Evolutionary conservation across 2,888 invertebrate genomes (phyloP).

Genomic region (Apodemia duryi): DNA sequence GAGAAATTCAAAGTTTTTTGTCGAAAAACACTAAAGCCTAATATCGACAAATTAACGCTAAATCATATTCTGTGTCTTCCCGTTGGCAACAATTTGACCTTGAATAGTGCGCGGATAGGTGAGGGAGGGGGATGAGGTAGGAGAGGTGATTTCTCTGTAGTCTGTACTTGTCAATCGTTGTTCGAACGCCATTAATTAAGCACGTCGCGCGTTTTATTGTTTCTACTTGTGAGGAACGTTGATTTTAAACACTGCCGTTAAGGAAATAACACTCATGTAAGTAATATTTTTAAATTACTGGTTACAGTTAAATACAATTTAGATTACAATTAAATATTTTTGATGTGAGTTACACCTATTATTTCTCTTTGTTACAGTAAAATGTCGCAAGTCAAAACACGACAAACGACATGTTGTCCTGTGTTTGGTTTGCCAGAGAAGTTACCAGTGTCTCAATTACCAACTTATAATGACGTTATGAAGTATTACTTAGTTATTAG

Average conservation of each 20-base stretch:
- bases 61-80: neutral
- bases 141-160: neutral
- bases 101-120: neutral
- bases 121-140: neutral
- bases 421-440: slow-evolving; percentile 2
- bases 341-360: neutral
- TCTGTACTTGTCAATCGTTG: neutral
- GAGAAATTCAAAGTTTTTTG: neutral
- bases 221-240: neutral
- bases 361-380: neutral
- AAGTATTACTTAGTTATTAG: neutral
- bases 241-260: neutral
- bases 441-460: no score
- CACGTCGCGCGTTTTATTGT: neutral
- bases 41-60: neutral
- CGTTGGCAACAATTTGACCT: neutral
- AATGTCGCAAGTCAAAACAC: neutral
- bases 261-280: neutral
- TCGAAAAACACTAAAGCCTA: neutral
- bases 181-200: neutral
- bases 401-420: slow-evolving; percentile 6
- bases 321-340: neutral
- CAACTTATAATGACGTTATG: neutral
- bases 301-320: neutral
- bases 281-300: neutral